These are phyloP conservation scores for Drosophila eugracilis DNA, from an alignment of 1,140 invertebrate species.

Conservation along the genomic window DNA sequence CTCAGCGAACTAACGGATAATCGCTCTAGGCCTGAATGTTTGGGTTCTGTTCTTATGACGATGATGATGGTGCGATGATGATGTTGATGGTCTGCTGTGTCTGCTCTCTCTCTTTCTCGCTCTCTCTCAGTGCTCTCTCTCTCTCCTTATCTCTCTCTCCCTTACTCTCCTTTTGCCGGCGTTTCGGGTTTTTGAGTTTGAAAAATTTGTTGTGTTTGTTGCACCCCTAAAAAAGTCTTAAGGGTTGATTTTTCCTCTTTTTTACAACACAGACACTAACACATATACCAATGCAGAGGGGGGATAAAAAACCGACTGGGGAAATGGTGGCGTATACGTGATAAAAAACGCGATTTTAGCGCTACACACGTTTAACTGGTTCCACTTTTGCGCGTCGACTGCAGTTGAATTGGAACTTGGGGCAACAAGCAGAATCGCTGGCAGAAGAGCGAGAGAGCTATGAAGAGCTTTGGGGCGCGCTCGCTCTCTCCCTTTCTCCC, in stretches of 20 bases:
- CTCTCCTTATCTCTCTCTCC: conserved; percentile 7
- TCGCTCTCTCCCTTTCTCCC: conserved; percentile 35
- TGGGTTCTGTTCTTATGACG: conserved; percentile 11
- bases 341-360: conserved; percentile 57
- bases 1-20: conserved; percentile 69
- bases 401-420: conserved; percentile 56
- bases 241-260: conserved; percentile 28
- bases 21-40: conserved; percentile 64
- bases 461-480: conserved; percentile 9
- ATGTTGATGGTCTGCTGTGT: conserved; percentile 18
- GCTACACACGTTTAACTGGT: conserved; percentile 77
- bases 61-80: conserved; percentile 37
- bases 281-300: background rate
- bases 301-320: conserved; percentile 57
- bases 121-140: conserved; percentile 7
- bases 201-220: conserved; percentile 54
- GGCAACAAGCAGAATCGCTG: conserved; percentile 8
- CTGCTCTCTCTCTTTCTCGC: conserved; percentile 31
- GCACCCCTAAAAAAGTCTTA: conserved; percentile 62
- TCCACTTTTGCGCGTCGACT: conserved; percentile 65
- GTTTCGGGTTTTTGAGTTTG: conserved; percentile 74
- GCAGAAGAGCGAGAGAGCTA: conserved; percentile 31
- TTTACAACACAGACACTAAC: conserved; percentile 7
- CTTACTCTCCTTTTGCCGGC: conserved; percentile 59
- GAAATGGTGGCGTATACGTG: conserved; percentile 45